Base-by-base conservation (phyloP, 2,888 invertebrate species). In the Tetrapedia diversipes region DNA sequence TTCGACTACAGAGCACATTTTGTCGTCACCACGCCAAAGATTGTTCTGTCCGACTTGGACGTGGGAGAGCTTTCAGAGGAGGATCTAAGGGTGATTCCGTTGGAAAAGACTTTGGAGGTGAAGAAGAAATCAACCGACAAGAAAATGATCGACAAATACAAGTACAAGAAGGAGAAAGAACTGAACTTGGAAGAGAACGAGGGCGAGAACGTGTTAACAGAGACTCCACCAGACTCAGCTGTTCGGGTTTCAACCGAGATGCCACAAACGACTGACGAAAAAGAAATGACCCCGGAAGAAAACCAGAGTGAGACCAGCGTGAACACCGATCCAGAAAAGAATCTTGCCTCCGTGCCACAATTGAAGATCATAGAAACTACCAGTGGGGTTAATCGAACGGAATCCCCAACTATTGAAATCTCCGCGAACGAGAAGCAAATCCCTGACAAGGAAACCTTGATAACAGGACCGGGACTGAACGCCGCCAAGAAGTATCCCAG, bases 71-170 rank as follows among this genome's bases (percentile, higher is more conserved):
- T 86, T 14, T 79, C 86, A 0, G 90, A 91, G 4, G 89, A 87
- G 49, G 84, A 86, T 11, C 73, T 91, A 8, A 82, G 78, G 27
- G 90, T 91, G 0, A 89, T 90, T 66, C 88, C 91, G 8, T 71
- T 91, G 45, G 89, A 89, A 29, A 84, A 86, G 32, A 83, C 45
- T 45, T 71, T 77, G 4, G 85, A 87, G 2, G 67, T 70, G 2
- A 75, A 81, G 65, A 86, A 85, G 43, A 83, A 81, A 22, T 63
- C 74, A 7, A 39, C 63, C 0, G 87, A 88, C 10, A 86, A 86
- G 16, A 87, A 87, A 19, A 14, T 61, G 0, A 54, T 73, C 0
- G 85, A 86, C 8, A 87, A 86, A 29, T 79, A 78, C 22, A 84
- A 84, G 11, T 68, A 78, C 34, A 87, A 88, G 60, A 86, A 86